Evolutionary conservation across 1,140 invertebrate species (phyloP).

Genomic region (Pristionchus pacificus): DNA sequence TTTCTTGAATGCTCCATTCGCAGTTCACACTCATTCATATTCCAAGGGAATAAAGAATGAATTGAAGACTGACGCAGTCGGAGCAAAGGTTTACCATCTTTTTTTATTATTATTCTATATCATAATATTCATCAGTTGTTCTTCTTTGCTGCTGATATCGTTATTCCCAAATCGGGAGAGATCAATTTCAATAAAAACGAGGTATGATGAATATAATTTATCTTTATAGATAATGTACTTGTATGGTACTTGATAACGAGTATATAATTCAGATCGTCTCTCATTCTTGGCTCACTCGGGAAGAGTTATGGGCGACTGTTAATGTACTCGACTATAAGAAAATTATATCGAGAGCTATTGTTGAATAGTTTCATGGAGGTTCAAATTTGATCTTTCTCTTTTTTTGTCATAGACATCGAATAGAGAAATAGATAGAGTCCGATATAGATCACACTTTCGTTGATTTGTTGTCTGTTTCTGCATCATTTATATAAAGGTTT

Average conservation of each 20-base stretch:
- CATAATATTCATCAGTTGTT: background rate
- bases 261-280: background rate
- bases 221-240: background rate
- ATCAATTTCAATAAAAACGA: background rate
- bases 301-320: background rate
- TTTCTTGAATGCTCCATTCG: conserved; percentile 45
- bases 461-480: too few species aligned
- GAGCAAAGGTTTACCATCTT: conserved; percentile 26
- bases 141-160: background rate
- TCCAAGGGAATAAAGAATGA: conserved; percentile 22
- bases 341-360: background rate
- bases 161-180: background rate
- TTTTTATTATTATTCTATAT: conserved; percentile 5
- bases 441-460: too few species aligned
- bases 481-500: too few species aligned
- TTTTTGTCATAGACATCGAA: too few species aligned
- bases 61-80: conserved; percentile 27
- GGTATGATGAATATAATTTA: background rate
- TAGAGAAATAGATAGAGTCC: too few species aligned
- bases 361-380: background rate
- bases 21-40: conserved; percentile 25
- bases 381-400: background rate
- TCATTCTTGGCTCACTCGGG: background rate
- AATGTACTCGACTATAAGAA: background rate
- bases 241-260: background rate